Conservation (phyloP, 37 sponge, comb jelly and placozoan species). For the Cladorhizidae sp. region DNA sequence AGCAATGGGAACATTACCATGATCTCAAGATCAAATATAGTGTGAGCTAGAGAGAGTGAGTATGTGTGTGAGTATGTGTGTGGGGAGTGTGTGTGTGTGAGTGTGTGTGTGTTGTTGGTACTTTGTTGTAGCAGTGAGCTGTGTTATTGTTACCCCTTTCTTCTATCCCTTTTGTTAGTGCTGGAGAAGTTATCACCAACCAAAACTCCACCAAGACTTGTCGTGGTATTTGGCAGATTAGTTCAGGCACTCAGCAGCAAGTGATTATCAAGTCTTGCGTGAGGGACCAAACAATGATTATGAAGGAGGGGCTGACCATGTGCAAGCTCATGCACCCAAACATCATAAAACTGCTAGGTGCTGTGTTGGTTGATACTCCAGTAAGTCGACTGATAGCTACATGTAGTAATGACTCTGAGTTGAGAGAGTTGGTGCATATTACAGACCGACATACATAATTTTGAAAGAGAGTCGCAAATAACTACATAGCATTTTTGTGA, state of each 20-base stretch:
- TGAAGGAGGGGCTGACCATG: neutral
- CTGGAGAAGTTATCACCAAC: neutral
- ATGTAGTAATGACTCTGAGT: no score
- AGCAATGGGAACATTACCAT: neutral
- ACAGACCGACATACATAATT: no score
- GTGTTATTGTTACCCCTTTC: neutral
- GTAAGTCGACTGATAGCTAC: neutral
- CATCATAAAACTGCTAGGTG: neutral
- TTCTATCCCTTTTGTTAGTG: neutral
- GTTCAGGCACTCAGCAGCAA: neutral
- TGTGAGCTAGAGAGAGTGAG: neutral
- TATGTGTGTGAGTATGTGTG: no score
- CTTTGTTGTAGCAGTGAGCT: neutral
- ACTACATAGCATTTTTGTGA: no score
- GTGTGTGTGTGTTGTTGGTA: no score
- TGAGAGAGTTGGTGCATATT: no score
- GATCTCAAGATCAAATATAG: neutral
- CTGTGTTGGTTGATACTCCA: neutral
- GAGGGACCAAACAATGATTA: neutral
- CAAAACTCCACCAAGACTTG: neutral
- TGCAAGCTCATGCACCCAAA: slow-evolving; percentile 7
- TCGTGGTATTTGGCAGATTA: neutral
- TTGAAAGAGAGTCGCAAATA: no score
- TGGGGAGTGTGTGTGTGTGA: no score
- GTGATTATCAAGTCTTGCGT: neutral